Conservation (phyloP, 2,113 vertebrate genomes). For the Psittacus erithacus region DNA sequence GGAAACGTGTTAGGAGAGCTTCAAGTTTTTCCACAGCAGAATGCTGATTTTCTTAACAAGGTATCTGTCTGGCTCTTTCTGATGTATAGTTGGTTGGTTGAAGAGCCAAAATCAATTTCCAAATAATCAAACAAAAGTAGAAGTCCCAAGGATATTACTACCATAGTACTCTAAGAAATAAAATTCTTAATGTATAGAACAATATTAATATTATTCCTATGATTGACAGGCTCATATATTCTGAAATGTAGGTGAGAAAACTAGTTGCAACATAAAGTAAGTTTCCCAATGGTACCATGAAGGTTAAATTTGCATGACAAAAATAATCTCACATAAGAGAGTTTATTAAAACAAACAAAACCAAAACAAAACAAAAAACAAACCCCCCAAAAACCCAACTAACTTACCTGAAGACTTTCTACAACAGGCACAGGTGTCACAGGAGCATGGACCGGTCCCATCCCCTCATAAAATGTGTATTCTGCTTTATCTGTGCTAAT, state of each 20-base stretch:
- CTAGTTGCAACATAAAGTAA: background rate
- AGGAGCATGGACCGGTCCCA: slow-evolving; percentile 95
- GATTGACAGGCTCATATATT: background rate
- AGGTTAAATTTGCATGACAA: background rate
- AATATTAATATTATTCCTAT: background rate
- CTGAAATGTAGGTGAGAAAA: background rate
- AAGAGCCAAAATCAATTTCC: background rate
- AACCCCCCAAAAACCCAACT: too few relatives aligned
- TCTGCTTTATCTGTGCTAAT: slow-evolving; percentile 99
- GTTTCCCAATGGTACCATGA: background rate
- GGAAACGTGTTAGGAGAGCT: background rate
- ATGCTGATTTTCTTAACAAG: background rate
- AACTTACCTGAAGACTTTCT: slow-evolving; percentile 95
- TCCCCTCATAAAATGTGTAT: slow-evolving; percentile 99
- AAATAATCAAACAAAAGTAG: background rate
- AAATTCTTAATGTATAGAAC: background rate
- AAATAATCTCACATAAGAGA: background rate
- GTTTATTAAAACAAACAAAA: background rate
- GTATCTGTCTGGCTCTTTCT: background rate
- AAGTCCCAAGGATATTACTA: background rate
- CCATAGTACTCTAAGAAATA: background rate
- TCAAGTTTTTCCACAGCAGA: background rate
- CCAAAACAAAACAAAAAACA: background rate
- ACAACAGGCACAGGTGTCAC: slow-evolving; percentile 99
- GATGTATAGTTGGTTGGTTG: background rate